A percentile compares a stretch with the other conserved stretches of the same genome.
Conservation (phyloP, 2,888 invertebrate genomes). For the Sceliomorpha sp. region DNA sequence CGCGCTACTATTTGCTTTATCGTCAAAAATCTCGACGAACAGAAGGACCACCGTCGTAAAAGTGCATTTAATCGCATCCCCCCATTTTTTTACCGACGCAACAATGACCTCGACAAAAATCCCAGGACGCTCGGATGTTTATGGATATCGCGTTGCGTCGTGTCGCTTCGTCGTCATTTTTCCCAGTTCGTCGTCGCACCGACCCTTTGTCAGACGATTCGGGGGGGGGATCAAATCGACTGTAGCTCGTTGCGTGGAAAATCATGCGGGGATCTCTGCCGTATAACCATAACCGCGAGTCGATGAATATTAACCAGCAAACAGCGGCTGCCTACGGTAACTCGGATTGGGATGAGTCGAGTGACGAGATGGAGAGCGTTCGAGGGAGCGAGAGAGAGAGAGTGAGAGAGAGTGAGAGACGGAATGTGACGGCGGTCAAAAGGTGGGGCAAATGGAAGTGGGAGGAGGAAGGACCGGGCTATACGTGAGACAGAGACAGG, state of each 20-base stretch:
- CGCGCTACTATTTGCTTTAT: too few species aligned
- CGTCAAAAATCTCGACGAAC: too few species aligned
- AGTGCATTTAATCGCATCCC: too few species aligned
- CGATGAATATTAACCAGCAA: constrained; percentile 80
- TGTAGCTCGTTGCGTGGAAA: constrained; percentile 61
- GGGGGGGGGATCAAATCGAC: constrained; percentile 71
- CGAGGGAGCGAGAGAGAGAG: constrained; percentile 38
- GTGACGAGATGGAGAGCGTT: constrained; percentile 32
- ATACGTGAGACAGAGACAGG: constrained; percentile 65
- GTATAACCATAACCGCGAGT: constrained; percentile 66
- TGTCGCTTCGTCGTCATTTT: not conserved
- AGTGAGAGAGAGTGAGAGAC: constrained; percentile 15
- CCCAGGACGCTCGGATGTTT: too few species aligned
- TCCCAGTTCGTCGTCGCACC: constrained; percentile 8
- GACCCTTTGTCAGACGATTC: constrained; percentile 44
- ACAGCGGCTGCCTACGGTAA: constrained; percentile 63
- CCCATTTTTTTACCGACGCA: too few species aligned
- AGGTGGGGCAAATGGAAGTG: constrained; percentile 24
- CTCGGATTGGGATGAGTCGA: constrained; percentile 54
- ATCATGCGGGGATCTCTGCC: constrained; percentile 43
- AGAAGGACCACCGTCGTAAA: too few species aligned
- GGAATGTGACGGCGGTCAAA: constrained; percentile 6
- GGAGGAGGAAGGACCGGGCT: constrained; percentile 59
- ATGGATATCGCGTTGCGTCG: too few species aligned
- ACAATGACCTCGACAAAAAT: too few species aligned